These are phyloP conservation scores for Nylanderia fulva DNA, from an alignment of 1,140 invertebrate species.

Conservation along the genomic window DNA sequence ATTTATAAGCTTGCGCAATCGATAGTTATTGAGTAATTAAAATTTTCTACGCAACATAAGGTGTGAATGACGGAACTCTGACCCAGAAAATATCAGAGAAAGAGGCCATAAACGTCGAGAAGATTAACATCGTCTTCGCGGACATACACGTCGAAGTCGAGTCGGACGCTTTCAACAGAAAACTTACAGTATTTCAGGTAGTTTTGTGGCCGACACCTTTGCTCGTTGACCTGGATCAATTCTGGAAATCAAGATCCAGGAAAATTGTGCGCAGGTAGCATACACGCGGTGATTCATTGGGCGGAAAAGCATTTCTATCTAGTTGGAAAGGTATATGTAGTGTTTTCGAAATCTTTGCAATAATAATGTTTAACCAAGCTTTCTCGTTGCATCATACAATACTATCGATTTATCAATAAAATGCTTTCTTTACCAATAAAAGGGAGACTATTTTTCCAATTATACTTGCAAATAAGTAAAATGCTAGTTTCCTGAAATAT, in stretches of 20 bases:
- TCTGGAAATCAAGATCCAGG: slow-evolving; percentile 67
- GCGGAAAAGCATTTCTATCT: slow-evolving; percentile 50
- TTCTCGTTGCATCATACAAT: slow-evolving; percentile 4
- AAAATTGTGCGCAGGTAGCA: slow-evolving; percentile 67
- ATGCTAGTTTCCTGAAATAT: background rate
- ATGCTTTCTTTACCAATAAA: background rate
- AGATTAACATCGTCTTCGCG: slow-evolving; percentile 33
- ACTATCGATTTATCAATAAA: slow-evolving; percentile 8
- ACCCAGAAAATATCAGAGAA: slow-evolving; percentile 29
- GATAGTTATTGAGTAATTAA: slow-evolving; percentile 20
- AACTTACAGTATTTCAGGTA: slow-evolving; percentile 54
- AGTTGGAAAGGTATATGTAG: slow-evolving; percentile 45
- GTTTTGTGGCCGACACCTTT: slow-evolving; percentile 53
- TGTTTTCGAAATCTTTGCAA: slow-evolving; percentile 25
- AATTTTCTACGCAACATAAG: background rate
- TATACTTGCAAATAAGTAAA: background rate
- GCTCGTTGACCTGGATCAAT: slow-evolving; percentile 60
- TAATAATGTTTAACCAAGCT: slow-evolving; percentile 32
- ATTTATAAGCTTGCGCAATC: background rate
- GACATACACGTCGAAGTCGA: slow-evolving; percentile 31
- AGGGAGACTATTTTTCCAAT: background rate
- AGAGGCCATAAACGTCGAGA: slow-evolving; percentile 43
- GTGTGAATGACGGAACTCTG: background rate
- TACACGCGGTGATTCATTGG: slow-evolving; percentile 69
- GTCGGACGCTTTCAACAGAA: slow-evolving; percentile 33